phyloP scores from a whole-genome alignment of 2,888 invertebrate genomes.

The Phrixothrix hirtus region DNA sequence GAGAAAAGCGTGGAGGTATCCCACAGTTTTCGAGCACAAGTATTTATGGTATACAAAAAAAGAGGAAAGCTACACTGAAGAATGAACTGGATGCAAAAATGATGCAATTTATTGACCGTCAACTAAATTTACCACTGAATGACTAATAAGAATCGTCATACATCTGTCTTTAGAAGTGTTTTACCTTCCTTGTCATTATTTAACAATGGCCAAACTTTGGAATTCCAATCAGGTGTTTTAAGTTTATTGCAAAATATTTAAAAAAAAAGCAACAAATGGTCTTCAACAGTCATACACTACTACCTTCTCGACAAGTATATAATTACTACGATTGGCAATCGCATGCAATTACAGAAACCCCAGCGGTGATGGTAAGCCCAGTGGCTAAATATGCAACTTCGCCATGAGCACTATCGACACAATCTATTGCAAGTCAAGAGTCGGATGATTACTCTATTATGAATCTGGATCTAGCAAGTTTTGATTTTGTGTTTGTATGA shows the following conservation, averaged over 20 bases:
- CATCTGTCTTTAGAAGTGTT: conserved; percentile 17
- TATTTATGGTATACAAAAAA: background rate
- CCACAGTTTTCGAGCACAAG: background rate
- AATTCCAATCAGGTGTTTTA: conserved; percentile 15
- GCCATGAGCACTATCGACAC: too few relatives aligned
- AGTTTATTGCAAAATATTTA: conserved; percentile 12
- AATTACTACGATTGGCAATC: too few relatives aligned
- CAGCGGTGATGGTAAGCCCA: too few relatives aligned
- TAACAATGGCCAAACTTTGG: conserved; percentile 12
- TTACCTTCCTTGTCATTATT: conserved; percentile 9
- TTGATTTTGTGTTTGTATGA: too few relatives aligned
- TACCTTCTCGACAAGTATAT: too few relatives aligned
- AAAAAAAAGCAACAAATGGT: too few relatives aligned
- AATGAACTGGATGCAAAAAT: conserved; percentile 11
- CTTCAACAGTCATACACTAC: too few relatives aligned
- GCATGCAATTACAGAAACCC: too few relatives aligned
- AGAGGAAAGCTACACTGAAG: background rate
- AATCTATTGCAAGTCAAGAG: too few relatives aligned
- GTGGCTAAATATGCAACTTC: too few relatives aligned
- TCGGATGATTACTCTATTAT: too few relatives aligned
- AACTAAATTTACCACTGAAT: conserved; percentile 1
- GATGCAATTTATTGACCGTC: conserved; percentile 11
- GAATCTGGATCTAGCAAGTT: too few relatives aligned
- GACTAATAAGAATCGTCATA: conserved; percentile 12
- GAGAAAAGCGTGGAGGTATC: background rate